These are phyloP conservation scores for Pinna nobilis DNA, from an alignment of 1,140 invertebrate species.

Conservation along the genomic window DNA sequence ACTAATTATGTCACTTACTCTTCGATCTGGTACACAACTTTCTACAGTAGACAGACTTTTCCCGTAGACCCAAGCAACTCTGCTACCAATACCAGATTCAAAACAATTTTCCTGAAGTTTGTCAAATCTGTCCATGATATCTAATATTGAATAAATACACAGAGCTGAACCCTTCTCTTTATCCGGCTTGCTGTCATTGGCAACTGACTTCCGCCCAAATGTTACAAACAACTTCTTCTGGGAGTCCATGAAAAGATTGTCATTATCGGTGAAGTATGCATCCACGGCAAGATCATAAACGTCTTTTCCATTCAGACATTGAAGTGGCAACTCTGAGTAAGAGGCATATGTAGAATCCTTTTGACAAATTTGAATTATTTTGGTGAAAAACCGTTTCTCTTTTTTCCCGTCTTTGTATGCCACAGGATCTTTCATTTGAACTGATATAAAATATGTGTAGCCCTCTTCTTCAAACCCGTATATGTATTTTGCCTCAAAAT, in stretches of 20 bases:
- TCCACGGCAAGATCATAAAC: constrained; percentile 32
- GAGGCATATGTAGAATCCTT: constrained; percentile 30
- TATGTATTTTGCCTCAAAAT: constrained; percentile 39
- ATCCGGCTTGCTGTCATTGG: constrained; percentile 8
- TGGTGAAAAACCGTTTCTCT: constrained; percentile 23
- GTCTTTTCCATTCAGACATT: constrained; percentile 13
- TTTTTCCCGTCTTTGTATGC: no score
- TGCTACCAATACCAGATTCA: not conserved
- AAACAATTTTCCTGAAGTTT: constrained; percentile 30
- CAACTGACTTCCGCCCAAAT: constrained; percentile 27
- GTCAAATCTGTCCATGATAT: constrained; percentile 21
- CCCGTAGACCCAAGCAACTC: constrained; percentile 21
- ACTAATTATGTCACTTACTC: constrained; percentile 12
- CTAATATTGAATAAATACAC: constrained; percentile 20
- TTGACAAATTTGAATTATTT: constrained; percentile 43
- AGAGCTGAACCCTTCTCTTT: constrained; percentile 19
- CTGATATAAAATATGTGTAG: constrained; percentile 33
- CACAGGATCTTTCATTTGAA: constrained; percentile 40
- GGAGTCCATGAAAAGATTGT: no score
- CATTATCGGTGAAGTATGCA: constrained; percentile 14
- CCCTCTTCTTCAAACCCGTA: constrained; percentile 34
- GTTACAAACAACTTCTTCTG: constrained; percentile 34
- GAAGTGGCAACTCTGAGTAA: constrained; percentile 30
- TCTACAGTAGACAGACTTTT: not conserved
- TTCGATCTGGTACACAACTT: constrained; percentile 18